Base-by-base conservation (phyloP, 2,113 vertebrate species). In the Sceloporus undulatus region DNA sequence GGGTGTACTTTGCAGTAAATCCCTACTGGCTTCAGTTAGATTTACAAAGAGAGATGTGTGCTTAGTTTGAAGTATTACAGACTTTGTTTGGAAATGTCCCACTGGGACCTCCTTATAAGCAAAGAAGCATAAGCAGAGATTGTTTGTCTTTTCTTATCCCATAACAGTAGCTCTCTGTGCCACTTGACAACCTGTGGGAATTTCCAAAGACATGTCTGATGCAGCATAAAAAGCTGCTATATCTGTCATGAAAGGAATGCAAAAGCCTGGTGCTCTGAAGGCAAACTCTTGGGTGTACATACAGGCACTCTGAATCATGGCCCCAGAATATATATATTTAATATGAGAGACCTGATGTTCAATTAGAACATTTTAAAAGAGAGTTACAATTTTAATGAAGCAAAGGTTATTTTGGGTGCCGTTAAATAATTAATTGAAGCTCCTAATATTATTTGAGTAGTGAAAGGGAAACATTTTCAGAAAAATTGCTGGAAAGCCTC, bases 401-500 rank as follows among this genome's bases (percentile, higher is more conserved):
- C 48, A 10, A 68, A 13, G 38, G 29, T 82, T 87, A 76, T 59
- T 88, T 92, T 85, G 48, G 23, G 75, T 84, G 16, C 38, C 66
- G 5, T 88, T 93, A 91, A 84, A 85, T 1, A 4, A 62, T 87
- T 90, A 80, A 82, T 86, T 88, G 38, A 34, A 25, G 48, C 4
- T 79, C 1, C 1, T 79, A 42, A 18, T 78, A 68, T 34, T 19
- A 2, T 82, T 89, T 88, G 59, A 84, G 42, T 91, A 68, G 52
- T 71, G 54, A 91, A 84, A 29, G 18, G 70, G 42, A 38, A 91
- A 84, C 85, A 25, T 89, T 54, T 42, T 71, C 13, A 29, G 70
- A 85, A 91, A 92, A 62, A 84, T 79, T 93, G 6, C 10, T 90
- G 56, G 62, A 88, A 87, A 62, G 73, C 48, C 21, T 86, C 11